These are phyloP conservation scores for Fundulus diaphanus DNA, from an alignment of 2,797 vertebrate species.

Conservation along the genomic window DNA sequence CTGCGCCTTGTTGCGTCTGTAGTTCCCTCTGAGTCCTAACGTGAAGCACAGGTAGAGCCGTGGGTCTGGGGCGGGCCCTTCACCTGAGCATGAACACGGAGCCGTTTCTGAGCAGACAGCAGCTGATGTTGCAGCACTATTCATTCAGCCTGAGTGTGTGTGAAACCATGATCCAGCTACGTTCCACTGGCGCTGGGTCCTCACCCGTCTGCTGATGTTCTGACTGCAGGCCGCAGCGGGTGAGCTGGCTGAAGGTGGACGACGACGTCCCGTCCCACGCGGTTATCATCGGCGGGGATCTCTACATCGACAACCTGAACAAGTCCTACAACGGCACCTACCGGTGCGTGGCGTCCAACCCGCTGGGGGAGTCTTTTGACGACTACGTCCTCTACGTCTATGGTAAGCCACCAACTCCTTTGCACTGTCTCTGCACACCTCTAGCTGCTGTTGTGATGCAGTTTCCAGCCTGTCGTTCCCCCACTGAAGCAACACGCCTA, in stretches of 20 bases:
- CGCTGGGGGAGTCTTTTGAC: slow-evolving; percentile 91
- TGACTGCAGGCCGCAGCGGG: slow-evolving; percentile 87
- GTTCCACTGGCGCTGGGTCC: not conserved
- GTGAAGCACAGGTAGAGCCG: too few species aligned
- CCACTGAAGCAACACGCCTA: not conserved
- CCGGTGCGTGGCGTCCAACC: slow-evolving; percentile 94
- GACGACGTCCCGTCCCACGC: slow-evolving; percentile 95
- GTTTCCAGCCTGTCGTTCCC: not conserved
- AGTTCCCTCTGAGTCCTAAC: too few species aligned
- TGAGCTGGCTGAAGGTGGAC: slow-evolving; percentile 95
- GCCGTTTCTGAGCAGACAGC: too few species aligned
- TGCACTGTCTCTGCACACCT: not conserved
- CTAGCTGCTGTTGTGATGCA: not conserved
- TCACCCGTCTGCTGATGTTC: not conserved
- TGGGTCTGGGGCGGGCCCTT: too few species aligned
- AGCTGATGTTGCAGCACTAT: not conserved
- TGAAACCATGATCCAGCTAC: too few species aligned
- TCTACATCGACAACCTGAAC: slow-evolving; percentile 97
- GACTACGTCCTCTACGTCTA: slow-evolving; percentile 98
- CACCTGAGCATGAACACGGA: too few species aligned
- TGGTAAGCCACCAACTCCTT: slow-evolving; percentile 81
- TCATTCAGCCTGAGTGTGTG: too few species aligned
- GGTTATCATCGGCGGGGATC: slow-evolving; percentile 89
- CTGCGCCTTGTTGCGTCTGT: too few species aligned
- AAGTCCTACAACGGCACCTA: slow-evolving; percentile 99